Evolutionary conservation across 2,113 vertebrate genomes (phyloP), one percentile per base, ranked within the genome.

Genomic region (Takifugu bimaculatus): DNA sequence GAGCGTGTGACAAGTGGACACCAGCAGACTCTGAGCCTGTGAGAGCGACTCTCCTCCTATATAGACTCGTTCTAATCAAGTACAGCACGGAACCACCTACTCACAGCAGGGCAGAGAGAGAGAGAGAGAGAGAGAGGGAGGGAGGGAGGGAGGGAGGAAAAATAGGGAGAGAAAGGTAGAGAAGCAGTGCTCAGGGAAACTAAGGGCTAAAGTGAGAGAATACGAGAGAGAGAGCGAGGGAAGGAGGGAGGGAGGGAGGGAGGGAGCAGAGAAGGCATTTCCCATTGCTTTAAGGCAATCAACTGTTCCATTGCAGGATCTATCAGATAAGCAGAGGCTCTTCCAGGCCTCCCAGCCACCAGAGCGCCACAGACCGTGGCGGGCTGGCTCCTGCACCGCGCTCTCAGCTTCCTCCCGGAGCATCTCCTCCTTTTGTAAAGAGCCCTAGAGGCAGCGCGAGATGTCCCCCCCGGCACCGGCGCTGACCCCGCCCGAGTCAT

Each of bases 11-110:
- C 75, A 82, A 88, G 80, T 80, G 75, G 84, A 74, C 80, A 84
- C 77, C 78, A 87, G 73, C 72, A 86, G 74, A 88, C 77, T 89
- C 85, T 91, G 87, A 90, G 88, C 72, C 75, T 85, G 81, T 88
- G 83, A 83, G 77, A 87, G 81, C 55, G 57, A 54, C 81, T 89
- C 83, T 85, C 72, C 88, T 87, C 78, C 88, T 92, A 90, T 92
- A 90, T 91, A 92, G 77, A 88, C 88, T 89, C 82, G 77, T 79
- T 81, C 87, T 84, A 88, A 91, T 90, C 87, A 90, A 81, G 77
- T 74, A 68, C 35, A 72, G 61, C 57, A 72, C 84, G 89, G 85
- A 88, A 88, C 90, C 88, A 91, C 89, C 89, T 91, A 86, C 89
- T 92, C 80, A 75, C 80, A 79, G 74, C 74, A 82, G 68, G 74